Evolutionary conservation across 2,888 invertebrate genomes (phyloP).

Genomic region (Achlya flavicornis): DNA sequence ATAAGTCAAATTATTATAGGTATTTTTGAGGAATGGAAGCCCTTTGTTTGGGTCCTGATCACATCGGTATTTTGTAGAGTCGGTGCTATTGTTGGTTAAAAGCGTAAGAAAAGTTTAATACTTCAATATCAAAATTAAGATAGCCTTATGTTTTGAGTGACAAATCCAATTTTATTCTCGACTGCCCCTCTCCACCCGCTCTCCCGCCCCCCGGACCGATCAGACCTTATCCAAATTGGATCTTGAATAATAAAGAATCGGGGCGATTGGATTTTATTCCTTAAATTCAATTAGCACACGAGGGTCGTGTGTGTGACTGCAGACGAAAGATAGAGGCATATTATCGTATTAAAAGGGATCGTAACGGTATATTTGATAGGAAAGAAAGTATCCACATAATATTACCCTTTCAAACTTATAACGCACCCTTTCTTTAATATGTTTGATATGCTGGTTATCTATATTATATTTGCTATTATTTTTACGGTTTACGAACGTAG

Average conservation of each 20-base stretch:
- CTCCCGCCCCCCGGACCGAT: slow-evolving; percentile 70
- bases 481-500: no score
- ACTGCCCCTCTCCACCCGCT: slow-evolving; percentile 70
- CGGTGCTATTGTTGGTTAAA: slow-evolving; percentile 12
- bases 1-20: not conserved
- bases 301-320: slow-evolving; percentile 82
- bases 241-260: slow-evolving; percentile 85
- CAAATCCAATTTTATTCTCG: slow-evolving; percentile 84
- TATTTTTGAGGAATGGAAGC: not conserved
- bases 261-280: slow-evolving; percentile 85
- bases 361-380: slow-evolving; percentile 52
- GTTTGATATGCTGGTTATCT: not conserved
- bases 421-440: not conserved
- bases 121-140: slow-evolving; percentile 29
- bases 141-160: slow-evolving; percentile 84
- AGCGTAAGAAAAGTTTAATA: slow-evolving; percentile 42
- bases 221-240: slow-evolving; percentile 85
- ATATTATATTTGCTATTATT: not conserved
- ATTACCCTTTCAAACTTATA: slow-evolving; percentile 10
- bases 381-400: slow-evolving; percentile 8
- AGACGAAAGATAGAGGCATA: slow-evolving; percentile 81
- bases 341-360: slow-evolving; percentile 80
- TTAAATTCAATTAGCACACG: slow-evolving; percentile 85
- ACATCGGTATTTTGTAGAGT: not conserved
- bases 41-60: not conserved